phyloP scores from a whole-genome alignment of 2,888 invertebrate species.

The Phortica okadai region DNA sequence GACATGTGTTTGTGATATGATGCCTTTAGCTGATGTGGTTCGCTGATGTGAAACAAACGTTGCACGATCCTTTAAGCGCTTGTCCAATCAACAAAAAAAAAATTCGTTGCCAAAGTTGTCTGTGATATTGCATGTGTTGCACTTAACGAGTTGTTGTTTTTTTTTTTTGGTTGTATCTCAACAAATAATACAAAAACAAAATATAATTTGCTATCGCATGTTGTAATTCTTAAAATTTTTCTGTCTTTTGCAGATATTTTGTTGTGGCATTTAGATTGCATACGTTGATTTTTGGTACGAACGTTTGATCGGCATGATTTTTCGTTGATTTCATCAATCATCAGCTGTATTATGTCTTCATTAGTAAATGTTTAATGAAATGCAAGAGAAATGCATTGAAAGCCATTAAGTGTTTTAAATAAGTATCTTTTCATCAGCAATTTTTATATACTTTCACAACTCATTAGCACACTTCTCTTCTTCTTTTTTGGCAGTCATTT shows the following conservation, averaged over 20 bases:
- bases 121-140: background rate
- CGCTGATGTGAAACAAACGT: constrained; percentile 5
- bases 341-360: background rate
- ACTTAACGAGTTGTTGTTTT: background rate
- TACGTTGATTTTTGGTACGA: background rate
- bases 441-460: too few species aligned
- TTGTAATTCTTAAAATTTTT: background rate
- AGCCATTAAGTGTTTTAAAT: background rate
- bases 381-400: background rate
- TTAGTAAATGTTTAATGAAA: background rate
- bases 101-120: background rate
- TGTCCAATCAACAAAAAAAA: too few species aligned
- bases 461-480: too few species aligned
- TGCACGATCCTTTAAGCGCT: background rate
- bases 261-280: background rate
- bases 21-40: background rate
- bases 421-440: too few species aligned
- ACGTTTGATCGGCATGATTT: background rate
- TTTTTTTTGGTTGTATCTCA: background rate
- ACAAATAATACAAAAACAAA: background rate
- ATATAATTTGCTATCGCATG: background rate
- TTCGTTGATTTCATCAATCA: background rate
- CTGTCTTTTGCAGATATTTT: background rate
- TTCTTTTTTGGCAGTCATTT: too few species aligned
- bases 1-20: background rate